Evolutionary conservation across 2,888 invertebrate genomes (phyloP).

Genomic region (Chydorus sphaericus): DNA sequence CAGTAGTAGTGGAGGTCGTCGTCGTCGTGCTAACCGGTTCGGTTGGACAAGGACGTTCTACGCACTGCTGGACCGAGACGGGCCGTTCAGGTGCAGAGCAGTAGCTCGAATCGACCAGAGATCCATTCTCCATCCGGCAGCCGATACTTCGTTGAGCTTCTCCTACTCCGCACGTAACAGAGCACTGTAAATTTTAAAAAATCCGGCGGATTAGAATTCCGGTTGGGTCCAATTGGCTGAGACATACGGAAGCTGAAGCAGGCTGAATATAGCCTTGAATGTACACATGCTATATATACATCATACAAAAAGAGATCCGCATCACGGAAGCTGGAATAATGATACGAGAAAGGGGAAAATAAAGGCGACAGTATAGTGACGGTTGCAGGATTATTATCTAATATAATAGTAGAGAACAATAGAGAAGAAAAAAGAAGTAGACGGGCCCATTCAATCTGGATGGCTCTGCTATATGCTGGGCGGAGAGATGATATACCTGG

Average conservation of each 20-base stretch:
- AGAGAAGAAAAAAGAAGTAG: no score
- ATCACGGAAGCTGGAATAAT: not conserved
- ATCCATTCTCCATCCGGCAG: conserved; percentile 27
- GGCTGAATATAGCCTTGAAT: no score
- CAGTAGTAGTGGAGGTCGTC: not conserved
- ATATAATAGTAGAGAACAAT: no score
- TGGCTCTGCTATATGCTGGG: not conserved
- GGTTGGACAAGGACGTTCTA: conserved; percentile 2
- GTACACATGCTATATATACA: no score
- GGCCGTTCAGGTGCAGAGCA: not conserved
- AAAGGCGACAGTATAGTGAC: not conserved
- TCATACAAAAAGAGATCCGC: not conserved
- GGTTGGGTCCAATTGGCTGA: no score
- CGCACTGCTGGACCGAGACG: not conserved
- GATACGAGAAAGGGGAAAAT: not conserved
- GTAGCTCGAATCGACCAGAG: not conserved
- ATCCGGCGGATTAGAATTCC: no score
- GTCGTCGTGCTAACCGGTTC: not conserved
- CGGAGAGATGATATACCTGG: conserved; percentile 26
- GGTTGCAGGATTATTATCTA: not conserved
- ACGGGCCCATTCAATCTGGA: no score
- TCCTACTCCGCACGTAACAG: conserved; percentile 46
- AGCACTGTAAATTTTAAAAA: conserved; percentile 36
- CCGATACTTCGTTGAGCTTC: conserved; percentile 35
- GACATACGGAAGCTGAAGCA: no score